Percentiles rank a stretch among this genome's conserved stretches.
These are phyloP conservation scores for Choristoneura rosaceana DNA, from an alignment of 2,888 invertebrate genomes.

Conservation along the genomic window DNA sequence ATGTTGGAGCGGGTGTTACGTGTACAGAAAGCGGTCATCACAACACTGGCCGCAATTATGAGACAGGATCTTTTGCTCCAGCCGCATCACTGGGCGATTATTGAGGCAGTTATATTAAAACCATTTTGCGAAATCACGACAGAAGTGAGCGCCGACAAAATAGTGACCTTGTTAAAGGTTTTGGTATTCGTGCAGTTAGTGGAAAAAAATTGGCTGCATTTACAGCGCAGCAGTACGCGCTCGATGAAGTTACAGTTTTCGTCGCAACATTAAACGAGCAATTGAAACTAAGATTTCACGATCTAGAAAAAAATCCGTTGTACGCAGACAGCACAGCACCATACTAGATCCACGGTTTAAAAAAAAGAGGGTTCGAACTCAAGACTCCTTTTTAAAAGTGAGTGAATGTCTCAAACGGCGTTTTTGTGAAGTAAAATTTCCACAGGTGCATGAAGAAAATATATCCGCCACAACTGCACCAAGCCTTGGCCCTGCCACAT, in stretches of 20 bases:
- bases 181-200: slow-evolving; percentile 1
- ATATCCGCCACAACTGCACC: too few relatives aligned
- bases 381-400: neutral
- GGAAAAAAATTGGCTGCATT: neutral
- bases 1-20: slow-evolving; percentile 1
- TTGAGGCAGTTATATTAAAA: neutral
- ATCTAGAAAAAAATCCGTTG: neutral
- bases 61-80: neutral
- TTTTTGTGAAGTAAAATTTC: neutral
- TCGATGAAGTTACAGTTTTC: neutral
- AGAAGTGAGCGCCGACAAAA: slow-evolving; percentile 9
- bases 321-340: neutral
- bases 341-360: neutral
- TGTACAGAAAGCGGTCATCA: neutral
- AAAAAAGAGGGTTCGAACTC: neutral
- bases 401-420: neutral
- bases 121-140: slow-evolving; percentile 3
- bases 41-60: neutral
- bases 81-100: slow-evolving; percentile 1
- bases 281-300: neutral
- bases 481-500: too few relatives aligned
- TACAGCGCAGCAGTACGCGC: neutral
- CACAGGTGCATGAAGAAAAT: too few relatives aligned
- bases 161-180: neutral
- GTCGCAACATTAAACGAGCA: neutral